phyloP scores from a whole-genome alignment of 2,797 vertebrate species.

The Xerus rutilus region DNA sequence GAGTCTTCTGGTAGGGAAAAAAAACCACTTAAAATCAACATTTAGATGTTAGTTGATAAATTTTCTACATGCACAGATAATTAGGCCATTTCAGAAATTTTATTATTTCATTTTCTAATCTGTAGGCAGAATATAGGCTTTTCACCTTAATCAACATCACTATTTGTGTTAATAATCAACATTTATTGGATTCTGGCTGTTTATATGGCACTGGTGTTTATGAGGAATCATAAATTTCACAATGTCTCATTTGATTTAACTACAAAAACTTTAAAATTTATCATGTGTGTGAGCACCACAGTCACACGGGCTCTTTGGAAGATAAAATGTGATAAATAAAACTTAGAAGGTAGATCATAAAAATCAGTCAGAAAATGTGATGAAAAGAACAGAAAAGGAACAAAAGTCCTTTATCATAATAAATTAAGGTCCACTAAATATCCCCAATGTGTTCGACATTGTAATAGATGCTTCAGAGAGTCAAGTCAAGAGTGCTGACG shows the following conservation, averaged over 20 bases:
- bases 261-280: conserved; percentile 62
- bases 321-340: conserved; percentile 65
- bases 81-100: conserved; percentile 3
- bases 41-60: not conserved
- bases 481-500: conserved; percentile 35
- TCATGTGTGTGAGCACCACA: conserved; percentile 3
- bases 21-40: not conserved
- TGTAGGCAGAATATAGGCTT: not conserved
- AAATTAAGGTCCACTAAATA: conserved; percentile 59
- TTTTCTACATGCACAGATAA: not conserved
- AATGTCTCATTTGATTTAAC: conserved; percentile 59
- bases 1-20: conserved; percentile 36
- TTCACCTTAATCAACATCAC: not conserved
- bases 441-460: conserved; percentile 26
- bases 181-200: not conserved
- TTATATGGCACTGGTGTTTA: not conserved
- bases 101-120: conserved; percentile 11
- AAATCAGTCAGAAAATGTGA: conserved; percentile 45
- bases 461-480: conserved; percentile 44
- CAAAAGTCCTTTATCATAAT: conserved; percentile 52
- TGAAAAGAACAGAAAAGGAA: conserved; percentile 36
- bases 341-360: conserved; percentile 44
- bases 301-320: conserved; percentile 44
- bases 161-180: conserved; percentile 24
- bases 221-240: conserved; percentile 57